These are phyloP conservation scores for Nettapus auritus DNA, from an alignment of 2,113 vertebrate species.

Conservation along the genomic window DNA sequence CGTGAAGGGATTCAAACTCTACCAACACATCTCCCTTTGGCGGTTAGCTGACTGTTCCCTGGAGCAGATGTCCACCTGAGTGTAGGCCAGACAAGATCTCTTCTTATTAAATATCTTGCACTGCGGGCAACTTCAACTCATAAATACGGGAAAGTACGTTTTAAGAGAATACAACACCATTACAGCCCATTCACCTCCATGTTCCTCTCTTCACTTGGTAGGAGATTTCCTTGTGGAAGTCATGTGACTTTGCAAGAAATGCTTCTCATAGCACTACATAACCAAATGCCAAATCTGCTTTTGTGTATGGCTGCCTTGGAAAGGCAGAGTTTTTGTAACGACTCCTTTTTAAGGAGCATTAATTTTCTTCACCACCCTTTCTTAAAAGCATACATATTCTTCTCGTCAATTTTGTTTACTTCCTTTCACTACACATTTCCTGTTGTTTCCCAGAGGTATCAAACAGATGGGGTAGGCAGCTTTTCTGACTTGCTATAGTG, in stretches of 20 bases:
- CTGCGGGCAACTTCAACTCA: not conserved
- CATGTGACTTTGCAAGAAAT: not conserved
- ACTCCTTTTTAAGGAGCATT: not conserved
- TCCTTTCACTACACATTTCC: not conserved
- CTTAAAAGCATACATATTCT: not conserved
- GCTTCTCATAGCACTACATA: not conserved
- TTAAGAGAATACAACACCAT: not conserved
- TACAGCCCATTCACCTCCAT: rapidly evolving
- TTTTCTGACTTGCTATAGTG: not conserved
- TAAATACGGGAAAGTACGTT: not conserved
- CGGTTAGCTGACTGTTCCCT: not conserved
- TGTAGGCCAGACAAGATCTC: not conserved
- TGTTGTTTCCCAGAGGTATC: not conserved
- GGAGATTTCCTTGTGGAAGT: not conserved
- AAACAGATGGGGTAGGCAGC: not conserved
- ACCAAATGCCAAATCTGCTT: not conserved
- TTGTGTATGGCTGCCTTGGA: not conserved
- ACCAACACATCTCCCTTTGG: not conserved
- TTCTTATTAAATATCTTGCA: not conserved
- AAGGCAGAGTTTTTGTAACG: not conserved
- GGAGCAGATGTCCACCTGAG: not conserved
- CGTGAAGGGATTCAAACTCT: not conserved
- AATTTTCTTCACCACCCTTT: not conserved
- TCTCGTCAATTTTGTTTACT: not conserved
- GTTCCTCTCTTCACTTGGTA: not conserved